Percentiles rank a stretch among this genome's conserved stretches.
phyloP scores from a whole-genome alignment of 2,113 vertebrate genomes.

The Tretioscincus oriximinensis region DNA sequence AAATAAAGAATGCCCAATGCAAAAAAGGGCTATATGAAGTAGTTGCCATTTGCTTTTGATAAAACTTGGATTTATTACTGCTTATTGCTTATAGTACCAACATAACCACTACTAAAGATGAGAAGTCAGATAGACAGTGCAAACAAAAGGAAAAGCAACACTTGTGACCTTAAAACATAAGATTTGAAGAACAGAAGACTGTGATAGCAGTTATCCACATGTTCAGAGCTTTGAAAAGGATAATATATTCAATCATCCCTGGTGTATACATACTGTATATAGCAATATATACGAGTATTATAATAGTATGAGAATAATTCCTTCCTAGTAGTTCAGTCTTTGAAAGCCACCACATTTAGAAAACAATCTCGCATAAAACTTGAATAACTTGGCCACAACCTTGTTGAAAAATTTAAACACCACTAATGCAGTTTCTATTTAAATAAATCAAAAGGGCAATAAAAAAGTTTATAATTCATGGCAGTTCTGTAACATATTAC shows the following conservation, averaged over 20 bases:
- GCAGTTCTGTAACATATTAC: not conserved
- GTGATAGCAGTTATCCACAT: not conserved
- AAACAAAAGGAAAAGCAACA: too few relatives aligned
- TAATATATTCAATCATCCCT: not conserved
- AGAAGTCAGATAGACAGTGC: too few relatives aligned
- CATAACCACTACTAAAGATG: too few relatives aligned
- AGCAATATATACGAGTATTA: not conserved
- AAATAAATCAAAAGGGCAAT: constrained; percentile 34
- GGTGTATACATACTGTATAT: not conserved
- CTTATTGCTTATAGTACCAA: too few relatives aligned
- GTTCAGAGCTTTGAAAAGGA: not conserved
- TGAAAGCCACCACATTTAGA: constrained; percentile 35
- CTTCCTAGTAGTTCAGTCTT: not conserved
- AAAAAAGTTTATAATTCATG: constrained; percentile 34
- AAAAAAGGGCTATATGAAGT: too few relatives aligned
- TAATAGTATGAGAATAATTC: not conserved
- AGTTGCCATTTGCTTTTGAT: too few relatives aligned
- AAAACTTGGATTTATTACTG: too few relatives aligned
- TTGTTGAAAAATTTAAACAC: constrained; percentile 8
- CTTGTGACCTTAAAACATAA: not conserved
- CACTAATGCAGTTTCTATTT: constrained; percentile 35
- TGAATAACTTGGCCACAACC: not conserved
- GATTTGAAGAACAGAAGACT: not conserved
- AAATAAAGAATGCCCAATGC: too few relatives aligned
- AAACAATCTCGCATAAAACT: constrained; percentile 22